phyloP scores from a whole-genome alignment of 1,140 invertebrate species.

The Aphidius gifuensis region DNA sequence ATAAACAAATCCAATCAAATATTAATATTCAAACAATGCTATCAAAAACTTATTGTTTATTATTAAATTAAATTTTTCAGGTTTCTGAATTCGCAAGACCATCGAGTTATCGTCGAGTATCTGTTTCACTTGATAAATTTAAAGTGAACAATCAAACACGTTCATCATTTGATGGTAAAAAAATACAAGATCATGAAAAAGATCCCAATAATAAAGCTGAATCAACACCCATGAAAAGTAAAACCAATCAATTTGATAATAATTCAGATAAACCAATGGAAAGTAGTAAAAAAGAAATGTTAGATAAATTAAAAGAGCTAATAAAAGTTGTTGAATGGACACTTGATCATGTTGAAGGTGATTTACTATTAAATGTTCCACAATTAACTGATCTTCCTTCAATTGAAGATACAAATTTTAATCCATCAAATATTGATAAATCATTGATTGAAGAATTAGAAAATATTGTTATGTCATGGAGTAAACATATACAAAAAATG shows the following conservation, averaged over 20 bases:
- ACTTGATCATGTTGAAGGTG: constrained; percentile 65
- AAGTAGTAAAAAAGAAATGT: constrained; percentile 39
- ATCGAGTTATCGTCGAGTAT: constrained; percentile 58
- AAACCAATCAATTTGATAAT: no score
- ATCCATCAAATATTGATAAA: constrained; percentile 48
- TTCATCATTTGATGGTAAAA: constrained; percentile 39
- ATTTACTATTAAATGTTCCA: constrained; percentile 63
- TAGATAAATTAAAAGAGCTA: constrained; percentile 40
- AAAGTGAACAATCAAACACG: constrained; percentile 15
- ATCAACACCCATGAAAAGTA: no score
- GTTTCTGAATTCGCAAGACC: constrained; percentile 52
- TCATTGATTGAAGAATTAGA: constrained; percentile 61
- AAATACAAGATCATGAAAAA: constrained; percentile 34
- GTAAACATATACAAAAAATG: constrained; percentile 64
- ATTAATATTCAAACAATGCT: no score
- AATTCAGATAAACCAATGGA: constrained; percentile 13
- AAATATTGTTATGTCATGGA: constrained; percentile 63
- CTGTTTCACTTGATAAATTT: constrained; percentile 40
- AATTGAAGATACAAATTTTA: constrained; percentile 47
- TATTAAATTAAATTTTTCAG: constrained; percentile 24
- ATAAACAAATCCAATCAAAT: background rate
- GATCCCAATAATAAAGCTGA: background rate
- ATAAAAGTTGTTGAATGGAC: constrained; percentile 52
- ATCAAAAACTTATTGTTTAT: no score
- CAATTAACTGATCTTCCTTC: constrained; percentile 55